phyloP scores from a whole-genome alignment of 1,140 invertebrate species.

The Aphis craccivora region DNA sequence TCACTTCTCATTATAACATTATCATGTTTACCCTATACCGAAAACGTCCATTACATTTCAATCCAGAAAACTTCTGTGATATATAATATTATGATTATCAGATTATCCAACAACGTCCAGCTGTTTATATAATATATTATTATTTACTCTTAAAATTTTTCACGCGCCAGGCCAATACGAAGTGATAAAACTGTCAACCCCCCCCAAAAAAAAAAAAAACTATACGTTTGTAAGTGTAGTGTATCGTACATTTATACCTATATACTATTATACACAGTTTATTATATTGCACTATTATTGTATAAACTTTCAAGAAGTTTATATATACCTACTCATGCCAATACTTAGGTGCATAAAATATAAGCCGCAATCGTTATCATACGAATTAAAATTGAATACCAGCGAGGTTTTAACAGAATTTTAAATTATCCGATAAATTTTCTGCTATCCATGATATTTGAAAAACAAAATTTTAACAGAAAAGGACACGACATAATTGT shows the following conservation, averaged over 20 bases:
- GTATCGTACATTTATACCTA: neutral
- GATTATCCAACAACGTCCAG: neutral
- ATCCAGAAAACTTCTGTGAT: neutral
- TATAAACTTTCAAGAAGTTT: neutral
- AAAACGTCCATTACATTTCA: neutral
- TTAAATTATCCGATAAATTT: neutral
- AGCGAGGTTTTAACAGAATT: neutral
- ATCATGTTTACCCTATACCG: neutral
- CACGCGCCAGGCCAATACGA: neutral
- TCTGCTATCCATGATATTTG: neutral
- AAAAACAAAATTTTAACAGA: neutral
- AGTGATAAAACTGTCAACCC: neutral
- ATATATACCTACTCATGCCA: neutral
- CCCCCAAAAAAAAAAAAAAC: neutral
- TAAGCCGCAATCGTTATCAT: neutral
- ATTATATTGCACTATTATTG: neutral
- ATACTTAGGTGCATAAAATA: neutral
- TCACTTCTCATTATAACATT: conserved; percentile 2
- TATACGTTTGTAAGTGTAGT: neutral
- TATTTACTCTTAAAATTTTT: conserved; percentile 10
- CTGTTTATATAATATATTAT: neutral
- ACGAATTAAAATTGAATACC: neutral
- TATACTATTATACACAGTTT: neutral
- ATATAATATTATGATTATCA: neutral
- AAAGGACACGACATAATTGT: neutral